Percentiles rank a stretch among this genome's conserved stretches.
These are phyloP conservation scores for Meteorus cinctellus DNA, from an alignment of 2,888 invertebrate species.

Conservation along the genomic window DNA sequence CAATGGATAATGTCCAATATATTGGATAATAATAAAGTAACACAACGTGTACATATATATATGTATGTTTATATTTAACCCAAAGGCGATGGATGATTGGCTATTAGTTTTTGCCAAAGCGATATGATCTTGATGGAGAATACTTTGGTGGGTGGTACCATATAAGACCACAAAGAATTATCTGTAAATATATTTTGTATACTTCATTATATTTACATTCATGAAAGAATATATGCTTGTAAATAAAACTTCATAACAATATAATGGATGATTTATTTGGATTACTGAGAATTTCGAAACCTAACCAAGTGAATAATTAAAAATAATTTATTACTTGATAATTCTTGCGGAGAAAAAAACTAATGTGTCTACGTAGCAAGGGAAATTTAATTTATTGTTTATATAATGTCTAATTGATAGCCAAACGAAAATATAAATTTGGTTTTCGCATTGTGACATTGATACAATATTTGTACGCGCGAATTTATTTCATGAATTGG, in stretches of 20 bases:
- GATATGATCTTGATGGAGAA: slow-evolving; percentile 71
- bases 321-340: no score
- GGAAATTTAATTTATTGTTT: no score
- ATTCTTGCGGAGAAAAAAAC: no score
- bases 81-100: slow-evolving; percentile 64
- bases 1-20: slow-evolving; percentile 60
- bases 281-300: no score
- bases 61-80: slow-evolving; percentile 23
- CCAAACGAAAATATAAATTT: no score
- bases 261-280: neutral
- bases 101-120: slow-evolving; percentile 69
- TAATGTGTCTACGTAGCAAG: no score
- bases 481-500: no score
- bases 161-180: slow-evolving; percentile 11
- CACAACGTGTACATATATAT: slow-evolving; percentile 54
- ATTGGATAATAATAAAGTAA: slow-evolving; percentile 68
- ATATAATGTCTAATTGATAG: no score
- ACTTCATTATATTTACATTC: neutral
- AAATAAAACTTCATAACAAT: neutral
- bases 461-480: no score
- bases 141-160: slow-evolving; percentile 70
- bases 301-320: no score
- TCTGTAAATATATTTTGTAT: neutral
- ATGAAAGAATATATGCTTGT: neutral
- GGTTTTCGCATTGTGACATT: no score